Percentiles rank a stretch among this genome's conserved stretches.
phyloP scores from a whole-genome alignment of 1,140 invertebrate species.

The Ceratosolen fusciceps region DNA sequence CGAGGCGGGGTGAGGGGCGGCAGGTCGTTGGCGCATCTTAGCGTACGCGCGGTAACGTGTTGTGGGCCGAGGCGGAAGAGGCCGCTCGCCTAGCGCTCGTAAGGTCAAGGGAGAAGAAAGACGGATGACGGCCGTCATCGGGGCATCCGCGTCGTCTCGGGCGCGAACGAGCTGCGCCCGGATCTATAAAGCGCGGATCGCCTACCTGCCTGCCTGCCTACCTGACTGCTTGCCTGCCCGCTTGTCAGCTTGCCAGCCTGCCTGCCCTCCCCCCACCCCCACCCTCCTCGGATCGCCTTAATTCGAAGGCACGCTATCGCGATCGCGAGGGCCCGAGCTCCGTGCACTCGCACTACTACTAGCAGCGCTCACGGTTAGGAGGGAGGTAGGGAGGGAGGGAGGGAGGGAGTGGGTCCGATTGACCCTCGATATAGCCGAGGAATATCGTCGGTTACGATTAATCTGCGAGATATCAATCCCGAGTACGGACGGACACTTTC shows the following conservation, averaged over 20 bases:
- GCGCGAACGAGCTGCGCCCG: slow-evolving; percentile 45
- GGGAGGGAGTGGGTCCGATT: not conserved
- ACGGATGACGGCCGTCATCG: slow-evolving; percentile 47
- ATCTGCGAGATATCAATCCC: slow-evolving; percentile 48
- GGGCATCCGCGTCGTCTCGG: slow-evolving; percentile 33
- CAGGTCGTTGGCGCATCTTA: not conserved
- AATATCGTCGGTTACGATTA: slow-evolving; percentile 45
- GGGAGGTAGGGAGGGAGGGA: not conserved
- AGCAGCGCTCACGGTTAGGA: too few relatives aligned
- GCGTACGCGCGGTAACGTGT: slow-evolving; percentile 10
- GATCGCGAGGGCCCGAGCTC: slow-evolving; percentile 45
- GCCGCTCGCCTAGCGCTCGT: not conserved
- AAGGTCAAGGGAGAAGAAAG: slow-evolving; percentile 30
- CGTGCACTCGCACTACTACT: not conserved
- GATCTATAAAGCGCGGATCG: slow-evolving; percentile 47
- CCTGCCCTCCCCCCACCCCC: too few relatives aligned
- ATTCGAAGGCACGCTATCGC: slow-evolving; percentile 56
- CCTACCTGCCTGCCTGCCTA: too few relatives aligned
- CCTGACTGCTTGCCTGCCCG: too few relatives aligned
- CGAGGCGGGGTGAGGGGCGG: not conserved
- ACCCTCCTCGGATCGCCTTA: slow-evolving; percentile 54
- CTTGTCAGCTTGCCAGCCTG: too few relatives aligned
- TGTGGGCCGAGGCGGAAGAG: slow-evolving; percentile 30
- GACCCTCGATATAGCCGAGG: slow-evolving; percentile 18
- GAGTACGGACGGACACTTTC: slow-evolving; percentile 32